Conservation (phyloP, 2,113 vertebrate genomes). For the Stegostoma tigrinum region DNA sequence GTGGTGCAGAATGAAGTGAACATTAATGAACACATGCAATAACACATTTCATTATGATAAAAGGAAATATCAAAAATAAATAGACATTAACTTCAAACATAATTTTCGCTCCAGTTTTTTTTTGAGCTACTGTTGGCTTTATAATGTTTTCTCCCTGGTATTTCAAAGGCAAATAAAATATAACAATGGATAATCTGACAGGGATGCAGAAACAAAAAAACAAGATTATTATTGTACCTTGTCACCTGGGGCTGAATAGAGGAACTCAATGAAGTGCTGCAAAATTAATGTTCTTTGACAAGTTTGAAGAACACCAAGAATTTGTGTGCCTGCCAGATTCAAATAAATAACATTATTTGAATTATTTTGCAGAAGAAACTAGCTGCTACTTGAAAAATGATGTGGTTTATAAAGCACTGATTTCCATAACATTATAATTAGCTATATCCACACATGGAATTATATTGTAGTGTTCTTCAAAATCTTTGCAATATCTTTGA, state of each 20-base stretch:
- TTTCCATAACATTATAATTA: background rate
- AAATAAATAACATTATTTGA: background rate
- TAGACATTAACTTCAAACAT: background rate
- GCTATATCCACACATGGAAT: background rate
- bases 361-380: background rate
- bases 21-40: background rate
- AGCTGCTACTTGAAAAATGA: background rate
- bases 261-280: background rate
- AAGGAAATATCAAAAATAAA: constrained; percentile 20
- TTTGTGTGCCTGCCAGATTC: background rate
- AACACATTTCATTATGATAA: background rate
- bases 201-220: background rate
- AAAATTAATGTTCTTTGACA: background rate
- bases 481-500: background rate
- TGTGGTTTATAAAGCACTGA: background rate
- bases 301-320: background rate
- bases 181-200: background rate
- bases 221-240: background rate
- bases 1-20: background rate
- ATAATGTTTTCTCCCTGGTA: background rate
- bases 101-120: background rate
- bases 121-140: constrained; percentile 27
- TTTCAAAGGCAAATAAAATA: constrained; percentile 9
- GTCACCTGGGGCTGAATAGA: background rate
- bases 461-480: background rate